Evolutionary conservation across 2,888 invertebrate species (phyloP).

Genomic region (Ochropleura leucogaster): DNA sequence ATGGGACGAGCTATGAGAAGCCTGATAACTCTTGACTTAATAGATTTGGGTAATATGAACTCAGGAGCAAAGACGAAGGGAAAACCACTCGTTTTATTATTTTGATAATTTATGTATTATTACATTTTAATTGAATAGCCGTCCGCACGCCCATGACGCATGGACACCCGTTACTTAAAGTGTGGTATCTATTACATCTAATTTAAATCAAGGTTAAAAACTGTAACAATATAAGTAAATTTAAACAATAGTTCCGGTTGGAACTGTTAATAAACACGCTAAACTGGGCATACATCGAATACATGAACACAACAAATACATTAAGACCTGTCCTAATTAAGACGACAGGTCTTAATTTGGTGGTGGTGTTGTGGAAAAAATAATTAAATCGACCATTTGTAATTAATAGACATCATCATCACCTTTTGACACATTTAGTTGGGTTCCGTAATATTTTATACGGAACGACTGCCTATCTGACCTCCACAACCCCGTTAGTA

Average conservation of each 20-base stretch:
- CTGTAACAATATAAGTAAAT: background rate
- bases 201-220: constrained; percentile 8
- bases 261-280: background rate
- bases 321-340: too few relatives aligned
- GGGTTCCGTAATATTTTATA: too few relatives aligned
- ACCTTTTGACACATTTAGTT: too few relatives aligned
- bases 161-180: background rate
- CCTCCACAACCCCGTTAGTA: too few relatives aligned
- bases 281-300: background rate
- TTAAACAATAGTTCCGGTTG: background rate
- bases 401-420: background rate
- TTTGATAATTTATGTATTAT: background rate
- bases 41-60: too few relatives aligned
- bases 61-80: background rate
- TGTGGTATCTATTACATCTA: background rate
- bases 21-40: too few relatives aligned
- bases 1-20: too few relatives aligned
- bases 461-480: background rate
- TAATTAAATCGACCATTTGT: background rate
- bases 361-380: background rate
- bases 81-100: background rate
- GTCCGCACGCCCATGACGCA: background rate
- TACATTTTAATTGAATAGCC: background rate
- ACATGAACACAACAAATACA: too few relatives aligned
- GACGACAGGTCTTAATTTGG: background rate